Percentiles rank a stretch among this genome's conserved stretches.
Conservation (phyloP, 2,113 vertebrate species). For the Charina bottae region DNA sequence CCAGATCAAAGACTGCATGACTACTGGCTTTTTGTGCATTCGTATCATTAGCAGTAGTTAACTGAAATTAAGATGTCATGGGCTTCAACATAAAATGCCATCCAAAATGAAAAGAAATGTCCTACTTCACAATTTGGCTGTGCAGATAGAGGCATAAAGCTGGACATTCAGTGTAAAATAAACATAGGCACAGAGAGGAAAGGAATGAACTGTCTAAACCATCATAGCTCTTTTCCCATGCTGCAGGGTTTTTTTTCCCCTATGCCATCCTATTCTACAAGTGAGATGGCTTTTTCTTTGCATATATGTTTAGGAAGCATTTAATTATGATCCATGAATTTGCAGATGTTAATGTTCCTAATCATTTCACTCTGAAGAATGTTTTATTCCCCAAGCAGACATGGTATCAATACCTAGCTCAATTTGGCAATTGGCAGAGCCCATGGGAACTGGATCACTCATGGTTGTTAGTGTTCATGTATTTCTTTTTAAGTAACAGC, state of each 20-base stretch:
- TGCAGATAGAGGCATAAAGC: constrained; percentile 20
- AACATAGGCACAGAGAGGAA: not conserved
- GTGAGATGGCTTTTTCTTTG: not conserved
- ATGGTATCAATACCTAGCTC: not conserved
- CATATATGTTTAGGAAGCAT: not conserved
- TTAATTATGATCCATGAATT: not conserved
- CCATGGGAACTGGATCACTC: not conserved
- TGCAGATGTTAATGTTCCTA: not conserved
- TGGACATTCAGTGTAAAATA: constrained; percentile 23
- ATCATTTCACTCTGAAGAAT: not conserved
- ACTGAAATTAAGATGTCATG: constrained; percentile 72
- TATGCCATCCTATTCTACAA: not conserved
- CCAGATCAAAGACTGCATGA: constrained; percentile 41
- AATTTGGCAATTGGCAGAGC: not conserved
- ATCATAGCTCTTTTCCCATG: not conserved
- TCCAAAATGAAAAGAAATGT: constrained; percentile 56
- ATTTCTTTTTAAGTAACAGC: not conserved
- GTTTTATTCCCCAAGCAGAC: not conserved
- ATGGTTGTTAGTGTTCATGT: too few relatives aligned
- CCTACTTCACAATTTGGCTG: constrained; percentile 21
- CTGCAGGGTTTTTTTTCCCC: constrained; percentile 4
- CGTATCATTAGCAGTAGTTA: constrained; percentile 46
- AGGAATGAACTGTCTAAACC: not conserved
- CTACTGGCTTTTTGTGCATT: constrained; percentile 52
- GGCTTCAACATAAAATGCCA: constrained; percentile 65